Base-by-base conservation (phyloP, 2,888 invertebrate genomes). In the Eristalinus aeneus region DNA sequence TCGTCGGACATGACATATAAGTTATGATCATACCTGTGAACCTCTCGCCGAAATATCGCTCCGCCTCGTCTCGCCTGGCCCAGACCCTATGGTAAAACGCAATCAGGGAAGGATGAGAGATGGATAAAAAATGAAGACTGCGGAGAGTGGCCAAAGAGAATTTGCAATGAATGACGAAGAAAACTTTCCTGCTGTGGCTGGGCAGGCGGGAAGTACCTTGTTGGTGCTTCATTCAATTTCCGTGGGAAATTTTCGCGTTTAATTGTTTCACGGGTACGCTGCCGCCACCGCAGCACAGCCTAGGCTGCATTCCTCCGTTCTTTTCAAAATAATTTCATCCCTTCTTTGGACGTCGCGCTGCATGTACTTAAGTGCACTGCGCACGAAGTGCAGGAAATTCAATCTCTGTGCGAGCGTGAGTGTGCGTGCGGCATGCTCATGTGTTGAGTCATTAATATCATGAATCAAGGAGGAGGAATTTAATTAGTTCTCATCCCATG, bases 1-100 rank as follows among this genome's bases (percentile, higher is more conserved):
- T 86, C 86, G 86, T 71, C 74, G 74, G 86, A 86, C 86, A 86
- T 82, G 86, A 82, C 86, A 86, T 82, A 86, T 86, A 86, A 86
- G 86, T 86, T 86, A 86, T 86, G 86, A 82, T 82, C 82, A 71
- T 86, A 82, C 82, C 72, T 74, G 64, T 65, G 53, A 81, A 75
- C 63, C 85, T 72, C 75, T 64, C 46, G 53, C 76, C 68, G 69
- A 76, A 76, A 76, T 69, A 56, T 61, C 72, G 22, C 53, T 20
- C 27, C 27, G 27, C 27, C 27, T 27, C 27, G 27, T 5, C 71
- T 65, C 16, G 32, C 63, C 72, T 54, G 34, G 23, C 16, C 60
- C 69, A 74, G 78, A 74, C 77, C 86, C 82, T 82, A 82, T 86
- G 82, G 86, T 82, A 71, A 78, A 82, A 86, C 78, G 86, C 82